phyloP scores from a whole-genome alignment of 2,888 invertebrate species.

The Rotaria sp. region DNA sequence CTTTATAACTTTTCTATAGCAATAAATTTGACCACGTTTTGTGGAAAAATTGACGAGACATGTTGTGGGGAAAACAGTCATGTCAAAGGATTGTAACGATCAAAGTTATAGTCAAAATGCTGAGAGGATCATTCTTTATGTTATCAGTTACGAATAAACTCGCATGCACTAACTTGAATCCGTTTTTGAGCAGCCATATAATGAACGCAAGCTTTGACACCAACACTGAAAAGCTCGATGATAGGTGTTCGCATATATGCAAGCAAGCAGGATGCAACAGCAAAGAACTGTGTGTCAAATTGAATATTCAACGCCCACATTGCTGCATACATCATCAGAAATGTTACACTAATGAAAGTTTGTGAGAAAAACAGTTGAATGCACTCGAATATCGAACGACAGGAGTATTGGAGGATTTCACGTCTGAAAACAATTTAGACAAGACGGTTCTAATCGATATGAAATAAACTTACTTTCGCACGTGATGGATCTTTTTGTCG shows the following conservation, averaged over 20 bases:
- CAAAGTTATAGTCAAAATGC: too few relatives aligned
- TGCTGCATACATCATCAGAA: neutral
- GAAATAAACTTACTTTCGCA: slow-evolving; percentile 62
- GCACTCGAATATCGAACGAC: neutral
- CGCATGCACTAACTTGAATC: neutral
- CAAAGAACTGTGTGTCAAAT: neutral
- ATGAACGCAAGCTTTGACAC: neutral
- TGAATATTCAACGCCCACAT: neutral
- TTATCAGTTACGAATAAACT: too few relatives aligned
- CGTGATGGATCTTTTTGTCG: slow-evolving; percentile 69
- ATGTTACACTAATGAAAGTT: neutral
- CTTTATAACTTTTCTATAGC: too few relatives aligned
- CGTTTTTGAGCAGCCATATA: neutral
- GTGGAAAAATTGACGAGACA: too few relatives aligned
- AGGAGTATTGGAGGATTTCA: neutral
- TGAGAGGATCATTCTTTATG: too few relatives aligned
- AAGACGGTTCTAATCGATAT: neutral
- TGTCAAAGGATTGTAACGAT: too few relatives aligned
- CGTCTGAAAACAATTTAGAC: neutral
- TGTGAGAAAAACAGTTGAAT: neutral
- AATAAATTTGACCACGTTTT: too few relatives aligned
- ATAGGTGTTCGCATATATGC: neutral
- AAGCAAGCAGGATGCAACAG: neutral
- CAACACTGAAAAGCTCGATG: neutral
- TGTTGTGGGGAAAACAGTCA: too few relatives aligned